A percentile compares a stretch with the other conserved stretches of the same genome.
Conservation (phyloP, 1,140 invertebrate species). For the Adelges cooleyi region DNA sequence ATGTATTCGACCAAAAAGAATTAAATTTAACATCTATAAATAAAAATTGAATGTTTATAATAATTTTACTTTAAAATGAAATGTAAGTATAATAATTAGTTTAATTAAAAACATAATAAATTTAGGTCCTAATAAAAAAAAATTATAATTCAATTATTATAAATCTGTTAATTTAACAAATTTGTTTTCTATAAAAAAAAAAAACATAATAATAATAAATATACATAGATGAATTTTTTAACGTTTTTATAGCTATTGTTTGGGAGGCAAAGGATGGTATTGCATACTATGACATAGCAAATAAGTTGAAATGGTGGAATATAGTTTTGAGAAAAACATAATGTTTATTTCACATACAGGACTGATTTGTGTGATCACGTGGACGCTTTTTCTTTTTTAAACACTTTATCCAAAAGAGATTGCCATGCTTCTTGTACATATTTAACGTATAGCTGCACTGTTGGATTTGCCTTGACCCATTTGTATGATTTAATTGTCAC, state of each 20-base stretch:
- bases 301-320: slow-evolving; percentile 1
- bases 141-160: slow-evolving; percentile 13
- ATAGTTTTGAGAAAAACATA: not conserved
- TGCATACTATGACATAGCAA: not conserved
- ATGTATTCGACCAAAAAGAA: too few relatives aligned
- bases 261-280: not conserved
- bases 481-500: slow-evolving; percentile 17
- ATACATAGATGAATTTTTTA: not conserved
- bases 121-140: slow-evolving; percentile 16
- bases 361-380: not conserved
- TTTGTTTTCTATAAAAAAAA: slow-evolving; percentile 12
- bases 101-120: slow-evolving; percentile 8
- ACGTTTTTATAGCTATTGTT: not conserved
- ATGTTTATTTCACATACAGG: too few relatives aligned
- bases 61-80: slow-evolving; percentile 21
- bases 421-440: slow-evolving; percentile 1
- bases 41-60: not conserved
- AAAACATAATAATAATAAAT: not conserved
- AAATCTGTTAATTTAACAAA: slow-evolving; percentile 6
- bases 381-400: slow-evolving; percentile 8
- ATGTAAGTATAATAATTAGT: slow-evolving; percentile 3
- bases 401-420: slow-evolving; percentile 21
- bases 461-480: slow-evolving; percentile 21
- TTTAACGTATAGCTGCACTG: slow-evolving; percentile 14
- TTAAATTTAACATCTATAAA: slow-evolving; percentile 7